A percentile compares a stretch with the other conserved stretches of the same genome.
Conservation (phyloP, 2,888 invertebrate species). For the Cataglyphis rosenhaueri region DNA sequence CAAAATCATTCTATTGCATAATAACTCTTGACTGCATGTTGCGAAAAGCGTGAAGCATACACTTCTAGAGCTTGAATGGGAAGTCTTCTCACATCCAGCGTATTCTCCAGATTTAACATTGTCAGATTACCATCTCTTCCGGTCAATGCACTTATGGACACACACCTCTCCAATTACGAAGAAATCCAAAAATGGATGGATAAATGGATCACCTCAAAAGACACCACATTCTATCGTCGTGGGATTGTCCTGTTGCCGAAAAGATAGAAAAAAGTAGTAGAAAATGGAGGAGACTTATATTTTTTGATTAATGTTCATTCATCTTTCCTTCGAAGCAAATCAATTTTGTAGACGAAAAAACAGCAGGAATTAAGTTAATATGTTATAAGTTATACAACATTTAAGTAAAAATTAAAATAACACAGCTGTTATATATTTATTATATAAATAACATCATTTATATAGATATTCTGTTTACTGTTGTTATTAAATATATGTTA, state of each 20-base stretch:
- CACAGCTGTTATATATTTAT: too few species aligned
- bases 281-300: neutral
- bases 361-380: neutral
- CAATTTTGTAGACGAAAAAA: neutral
- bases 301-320: neutral
- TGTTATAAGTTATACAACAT: too few species aligned
- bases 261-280: slow-evolving; percentile 4
- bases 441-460: too few species aligned
- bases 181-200: too few species aligned
- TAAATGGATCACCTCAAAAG: too few species aligned
- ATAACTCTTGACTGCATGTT: too few species aligned
- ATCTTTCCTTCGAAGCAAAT: neutral
- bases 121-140: neutral
- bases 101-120: neutral
- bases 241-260: neutral
- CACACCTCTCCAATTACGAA: neutral
- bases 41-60: too few species aligned
- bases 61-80: neutral
- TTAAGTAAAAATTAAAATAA: too few species aligned
- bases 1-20: too few species aligned
- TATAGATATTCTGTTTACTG: too few species aligned
- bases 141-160: neutral
- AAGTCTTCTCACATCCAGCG: neutral
- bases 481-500: too few species aligned
- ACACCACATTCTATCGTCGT: too few species aligned